Evolutionary conservation across 2,113 vertebrate species (phyloP).

Genomic region (Catharus bicknelli): DNA sequence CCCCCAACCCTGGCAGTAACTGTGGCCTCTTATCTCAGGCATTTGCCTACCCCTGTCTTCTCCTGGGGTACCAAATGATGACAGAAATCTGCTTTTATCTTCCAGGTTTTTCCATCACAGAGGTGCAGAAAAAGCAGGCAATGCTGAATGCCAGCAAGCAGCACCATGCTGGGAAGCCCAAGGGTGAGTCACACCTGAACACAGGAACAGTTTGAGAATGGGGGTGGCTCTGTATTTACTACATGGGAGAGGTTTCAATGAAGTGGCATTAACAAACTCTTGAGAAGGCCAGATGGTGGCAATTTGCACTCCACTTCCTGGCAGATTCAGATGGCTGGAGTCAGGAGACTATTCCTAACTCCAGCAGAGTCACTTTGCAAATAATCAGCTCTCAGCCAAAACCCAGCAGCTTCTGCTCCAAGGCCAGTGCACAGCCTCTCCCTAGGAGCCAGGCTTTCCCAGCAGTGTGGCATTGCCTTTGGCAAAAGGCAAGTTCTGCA

Average conservation of each 20-base stretch:
- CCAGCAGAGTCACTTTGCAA: not conserved
- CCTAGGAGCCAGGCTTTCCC: not conserved
- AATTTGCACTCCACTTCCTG: not conserved
- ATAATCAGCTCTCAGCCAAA: not conserved
- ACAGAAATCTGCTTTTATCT: not conserved
- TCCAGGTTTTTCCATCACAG: conserved; percentile 91
- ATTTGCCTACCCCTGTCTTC: not conserved
- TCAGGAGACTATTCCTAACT: not conserved
- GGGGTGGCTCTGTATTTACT: not conserved
- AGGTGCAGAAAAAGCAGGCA: conserved; percentile 93
- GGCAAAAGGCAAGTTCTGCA: not conserved
- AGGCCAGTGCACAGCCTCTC: not conserved
- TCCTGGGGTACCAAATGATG: not conserved
- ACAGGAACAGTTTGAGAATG: not conserved
- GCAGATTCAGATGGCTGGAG: not conserved
- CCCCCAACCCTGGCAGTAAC: not conserved
- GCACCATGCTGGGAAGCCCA: conserved; percentile 87
- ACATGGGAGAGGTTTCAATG: not conserved
- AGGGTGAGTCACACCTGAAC: conserved; percentile 75
- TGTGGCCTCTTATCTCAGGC: not conserved
- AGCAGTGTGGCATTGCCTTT: not conserved
- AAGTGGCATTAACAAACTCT: not conserved
- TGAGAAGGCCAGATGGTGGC: not conserved
- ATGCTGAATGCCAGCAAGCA: conserved; percentile 92
- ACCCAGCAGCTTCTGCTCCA: not conserved